Base-by-base conservation (phyloP, 2,113 vertebrate species). In the Larimichthys polyactis region DNA sequence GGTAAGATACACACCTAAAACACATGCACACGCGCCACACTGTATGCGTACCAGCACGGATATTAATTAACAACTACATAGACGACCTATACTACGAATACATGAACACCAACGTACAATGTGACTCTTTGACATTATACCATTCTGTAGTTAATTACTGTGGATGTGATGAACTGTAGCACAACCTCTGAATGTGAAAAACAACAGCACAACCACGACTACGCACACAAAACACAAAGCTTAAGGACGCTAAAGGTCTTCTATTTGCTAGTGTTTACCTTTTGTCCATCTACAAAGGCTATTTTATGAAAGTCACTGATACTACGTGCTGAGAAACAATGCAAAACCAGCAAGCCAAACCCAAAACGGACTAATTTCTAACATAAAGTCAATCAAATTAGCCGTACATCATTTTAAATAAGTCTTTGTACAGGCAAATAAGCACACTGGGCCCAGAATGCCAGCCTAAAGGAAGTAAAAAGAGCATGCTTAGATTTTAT, bases 81-180 rank as follows among this genome's bases (percentile, higher is more conserved):
- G 62, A 65, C 69, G 19, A 75, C 48, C 52, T 43, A 17, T 49
- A 57, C 1, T 43, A 51, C 2, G 4, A 70, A 48, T 27, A 58
- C 17, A 51, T 15, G 5, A 57, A 36, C 15, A 72, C 36, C 73
- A 79, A 67, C 59, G 66, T 65, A 77, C 11, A 74, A 52, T 62
- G 44, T 54, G 36, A 74, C 40, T 49, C 16, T 73, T 68, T 76
- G 52, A 68, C 44, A 27, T 66, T 75, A 57, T 15, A 55, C 10
- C 60, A 29, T 29, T 59, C 55, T 64, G 8, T 43, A 63, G 64
- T 16, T 58, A 72, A 79, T 87, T 67, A 60, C 49, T 49, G 48
- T 20, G n/a, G 43, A 60, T 79, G 51, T 46, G 19, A 44, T 67
- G 12, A 82, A 32, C 57, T 22, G n/a, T 17, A 72, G 43, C 5